Evolutionary conservation across 2,797 vertebrate species (phyloP), one percentile per base, ranked within the genome.

Genomic region (Epinephelus awoara): DNA sequence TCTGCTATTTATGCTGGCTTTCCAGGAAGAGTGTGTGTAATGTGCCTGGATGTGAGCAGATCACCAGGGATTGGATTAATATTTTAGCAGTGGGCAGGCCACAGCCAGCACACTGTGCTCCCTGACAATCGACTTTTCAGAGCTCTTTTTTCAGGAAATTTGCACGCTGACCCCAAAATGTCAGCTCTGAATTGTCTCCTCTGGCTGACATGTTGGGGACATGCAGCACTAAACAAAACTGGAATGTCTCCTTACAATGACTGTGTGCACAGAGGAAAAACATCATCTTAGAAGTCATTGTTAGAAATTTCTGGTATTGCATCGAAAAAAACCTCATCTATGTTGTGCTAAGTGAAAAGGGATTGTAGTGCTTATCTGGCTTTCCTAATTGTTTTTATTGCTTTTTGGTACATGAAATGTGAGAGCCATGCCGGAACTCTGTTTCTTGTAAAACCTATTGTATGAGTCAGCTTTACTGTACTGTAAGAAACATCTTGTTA

Each of bases 81-180:
- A 76, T 84, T 83, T 85, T 11, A 85, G 19, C 25, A 55, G 21
- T 12, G 57, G 56, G 50, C 64, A 51, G 67, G 57, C 23, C 7
- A 23, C 5, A 29, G 61, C 6, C 3, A 64, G 59, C 11, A 72
- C 76, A 75, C 73, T 72, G 73, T 72, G 66, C 74, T 70, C 70
- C 19, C 51, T 55, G 57, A 74, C 79, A 50, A 76, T 52, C 1
- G 2, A 54, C 73, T 62, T 72, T 67, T 68, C 14, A 79, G 50
- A 27, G 62, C 23, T 63, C 15, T 69, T 66, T 72, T 76, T 51
- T 64, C 57, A 52, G 70, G 55, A 67, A 64, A 40, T 56, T 68
- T 67, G 49, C 69, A 58, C 61, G 46, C 23, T 73, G 80, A 71
- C 77, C 77, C 85, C 72, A 82, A 85, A 83, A 87, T 52, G 75